A percentile compares a stretch with the other conserved stretches of the same genome.
These are phyloP conservation scores for Uromys caudimaculatus DNA, from an alignment of 2,797 vertebrate genomes.

Conservation along the genomic window DNA sequence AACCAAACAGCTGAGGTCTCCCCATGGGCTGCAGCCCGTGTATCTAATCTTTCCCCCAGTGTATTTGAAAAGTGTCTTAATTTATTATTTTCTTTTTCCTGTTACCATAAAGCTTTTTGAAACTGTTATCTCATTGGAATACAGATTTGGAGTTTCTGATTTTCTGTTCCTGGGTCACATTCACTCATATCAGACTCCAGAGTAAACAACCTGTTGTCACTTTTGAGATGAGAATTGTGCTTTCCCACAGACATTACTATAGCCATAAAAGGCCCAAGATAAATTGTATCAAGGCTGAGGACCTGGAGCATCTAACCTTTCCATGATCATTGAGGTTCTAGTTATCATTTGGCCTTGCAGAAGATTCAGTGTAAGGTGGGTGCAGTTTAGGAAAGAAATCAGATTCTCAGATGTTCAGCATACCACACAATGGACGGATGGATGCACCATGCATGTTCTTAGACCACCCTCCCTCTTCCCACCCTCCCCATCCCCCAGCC, in stretches of 20 bases:
- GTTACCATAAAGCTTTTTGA: not conserved
- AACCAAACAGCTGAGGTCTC: not conserved
- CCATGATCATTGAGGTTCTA: not conserved
- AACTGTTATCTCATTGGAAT: not conserved
- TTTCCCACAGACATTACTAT: not conserved
- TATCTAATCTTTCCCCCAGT: too few relatives aligned
- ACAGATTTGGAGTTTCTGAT: not conserved
- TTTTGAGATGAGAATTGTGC: not conserved
- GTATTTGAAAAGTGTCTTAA: not conserved
- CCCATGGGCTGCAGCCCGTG: too few relatives aligned
- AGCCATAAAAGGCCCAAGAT: not conserved
- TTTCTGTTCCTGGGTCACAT: not conserved
- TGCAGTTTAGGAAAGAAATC: not conserved
- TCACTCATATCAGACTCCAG: not conserved
- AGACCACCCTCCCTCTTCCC: not conserved
- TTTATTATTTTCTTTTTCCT: not conserved
- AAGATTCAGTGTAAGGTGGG: not conserved
- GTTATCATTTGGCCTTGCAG: not conserved
- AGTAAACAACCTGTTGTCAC: too few relatives aligned
- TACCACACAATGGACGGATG: rapidly evolving
- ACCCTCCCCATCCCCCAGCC: not conserved
- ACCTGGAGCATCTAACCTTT: not conserved
- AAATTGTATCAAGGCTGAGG: not conserved
- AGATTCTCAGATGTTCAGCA: not conserved
- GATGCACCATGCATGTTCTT: rapidly evolving